A percentile compares a stretch with the other conserved stretches of the same genome.
phyloP scores from a whole-genome alignment of 2,113 vertebrate genomes.

The Ceyx melanurus region DNA sequence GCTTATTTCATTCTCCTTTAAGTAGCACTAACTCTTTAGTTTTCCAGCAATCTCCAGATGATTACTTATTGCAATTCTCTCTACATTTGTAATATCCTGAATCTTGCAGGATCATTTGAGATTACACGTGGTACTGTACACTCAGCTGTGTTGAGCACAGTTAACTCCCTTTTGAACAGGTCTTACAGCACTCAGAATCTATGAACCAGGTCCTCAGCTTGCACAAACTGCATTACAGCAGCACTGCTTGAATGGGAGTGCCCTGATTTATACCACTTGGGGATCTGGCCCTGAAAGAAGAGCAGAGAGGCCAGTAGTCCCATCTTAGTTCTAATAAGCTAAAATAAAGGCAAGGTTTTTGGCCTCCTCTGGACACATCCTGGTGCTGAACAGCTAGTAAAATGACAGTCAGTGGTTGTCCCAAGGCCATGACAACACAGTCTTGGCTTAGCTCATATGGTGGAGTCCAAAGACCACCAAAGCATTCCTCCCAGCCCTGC shows the following conservation, averaged over 20 bases:
- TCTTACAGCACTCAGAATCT: neutral
- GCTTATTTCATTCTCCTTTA: slow-evolving; percentile 40
- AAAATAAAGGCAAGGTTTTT: neutral
- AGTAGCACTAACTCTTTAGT: slow-evolving; percentile 2
- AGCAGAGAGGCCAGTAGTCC: neutral
- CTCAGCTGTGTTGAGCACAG: neutral
- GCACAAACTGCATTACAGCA: neutral
- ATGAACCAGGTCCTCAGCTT: neutral
- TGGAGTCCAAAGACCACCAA: neutral
- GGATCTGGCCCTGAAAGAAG: neutral
- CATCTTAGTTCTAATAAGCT: neutral
- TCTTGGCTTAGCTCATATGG: neutral
- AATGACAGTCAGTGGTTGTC: neutral
- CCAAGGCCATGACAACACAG: neutral
- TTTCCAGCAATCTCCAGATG: slow-evolving; percentile 14
- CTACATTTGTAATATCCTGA: neutral
- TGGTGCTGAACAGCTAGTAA: neutral
- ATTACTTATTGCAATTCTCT: neutral
- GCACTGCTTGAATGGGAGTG: neutral
- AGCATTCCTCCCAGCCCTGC: neutral
- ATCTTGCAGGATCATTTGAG: neutral
- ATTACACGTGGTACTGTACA: neutral
- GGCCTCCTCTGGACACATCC: neutral
- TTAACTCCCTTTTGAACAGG: neutral
- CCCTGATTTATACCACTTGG: neutral